Percentiles rank a stretch among this genome's conserved stretches.
phyloP scores from a whole-genome alignment of 1,140 invertebrate species.

The Argopecten irradians region DNA sequence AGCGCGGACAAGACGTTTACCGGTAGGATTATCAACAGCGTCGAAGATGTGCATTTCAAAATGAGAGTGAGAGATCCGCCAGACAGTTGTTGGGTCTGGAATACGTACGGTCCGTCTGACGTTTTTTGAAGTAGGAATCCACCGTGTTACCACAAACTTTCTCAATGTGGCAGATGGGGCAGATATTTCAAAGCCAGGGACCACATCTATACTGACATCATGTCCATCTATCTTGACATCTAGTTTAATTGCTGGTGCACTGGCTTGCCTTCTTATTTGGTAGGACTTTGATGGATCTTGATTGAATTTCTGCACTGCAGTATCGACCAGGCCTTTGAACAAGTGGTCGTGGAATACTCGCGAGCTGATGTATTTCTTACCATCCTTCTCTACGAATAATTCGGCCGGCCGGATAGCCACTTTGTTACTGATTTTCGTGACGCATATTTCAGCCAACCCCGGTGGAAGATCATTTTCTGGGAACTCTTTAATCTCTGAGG shows the following conservation, averaged over 20 bases:
- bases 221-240: not conserved
- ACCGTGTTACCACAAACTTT: constrained; percentile 15
- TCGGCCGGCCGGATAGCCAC: not conserved
- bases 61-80: not conserved
- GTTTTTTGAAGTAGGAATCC: not conserved
- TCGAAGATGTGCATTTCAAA: not conserved
- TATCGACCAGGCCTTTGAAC: not conserved
- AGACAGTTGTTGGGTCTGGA: not conserved
- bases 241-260: not conserved
- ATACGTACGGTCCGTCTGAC: not conserved
- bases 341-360: not conserved
- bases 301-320: not conserved
- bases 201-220: not conserved
- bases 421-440: not conserved
- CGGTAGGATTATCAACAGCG: not conserved
- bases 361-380: not conserved
- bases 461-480: not conserved
- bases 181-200: not conserved
- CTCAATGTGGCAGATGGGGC: not conserved
- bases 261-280: not conserved
- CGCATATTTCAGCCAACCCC: not conserved
- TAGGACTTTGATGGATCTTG: not conserved
- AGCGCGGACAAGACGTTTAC: not conserved
- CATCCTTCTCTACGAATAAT: not conserved
- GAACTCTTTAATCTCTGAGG: not conserved